Evolutionary conservation across 2,888 invertebrate genomes (phyloP), one percentile per base, ranked within the genome.

Genomic region (Tupiocoris notatus): DNA sequence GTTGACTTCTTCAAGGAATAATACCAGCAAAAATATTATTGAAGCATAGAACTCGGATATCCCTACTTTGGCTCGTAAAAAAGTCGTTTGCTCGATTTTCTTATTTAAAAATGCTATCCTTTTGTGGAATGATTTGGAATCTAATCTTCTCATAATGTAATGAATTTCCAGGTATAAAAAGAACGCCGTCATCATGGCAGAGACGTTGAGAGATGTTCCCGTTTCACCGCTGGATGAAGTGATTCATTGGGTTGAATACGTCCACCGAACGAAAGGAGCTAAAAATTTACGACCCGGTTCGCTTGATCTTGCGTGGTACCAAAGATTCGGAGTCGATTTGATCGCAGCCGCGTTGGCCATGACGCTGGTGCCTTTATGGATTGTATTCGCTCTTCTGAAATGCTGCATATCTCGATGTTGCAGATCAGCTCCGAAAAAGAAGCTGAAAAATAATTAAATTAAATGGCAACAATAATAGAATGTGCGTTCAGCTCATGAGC

Each of bases 251-350:
- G 54, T 66, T 3, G 75, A 75, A 25, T 63, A 66, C 59, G 75
- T 75, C 6, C 56, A 65, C 17, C 17, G 61, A 12, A 66, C 66
- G 1, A 75, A 75, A 24, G 75, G 75, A 23, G 75, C 75, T n/a
- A 56, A n/a, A 7, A 20, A 39, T 9, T 65, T 75, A 6, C 57
- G 75, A 7, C 66, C 75, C 0, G 75, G 58, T 20, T 0, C 66
- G 1, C 18, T 75, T 2, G 63, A 66, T 18, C 39, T 75, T n/a
- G 22, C 58, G 21, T 75, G 75, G 75, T 75, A 66, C 59, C 66
- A 75, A 66, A 22, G 75, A n/a, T 66, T 66, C 21, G 66, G 65
- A 12, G 24, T 65, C 1, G 75, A 75, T 21, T n/a, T 75, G 16
- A 16, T 73, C 1, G 73, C 62, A n/a, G 39, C 17, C 12, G 54